Percentiles rank a stretch among this genome's conserved stretches.
These are phyloP conservation scores for Apogon hyalosoma DNA, from an alignment of 2,797 vertebrate genomes.

Conservation along the genomic window DNA sequence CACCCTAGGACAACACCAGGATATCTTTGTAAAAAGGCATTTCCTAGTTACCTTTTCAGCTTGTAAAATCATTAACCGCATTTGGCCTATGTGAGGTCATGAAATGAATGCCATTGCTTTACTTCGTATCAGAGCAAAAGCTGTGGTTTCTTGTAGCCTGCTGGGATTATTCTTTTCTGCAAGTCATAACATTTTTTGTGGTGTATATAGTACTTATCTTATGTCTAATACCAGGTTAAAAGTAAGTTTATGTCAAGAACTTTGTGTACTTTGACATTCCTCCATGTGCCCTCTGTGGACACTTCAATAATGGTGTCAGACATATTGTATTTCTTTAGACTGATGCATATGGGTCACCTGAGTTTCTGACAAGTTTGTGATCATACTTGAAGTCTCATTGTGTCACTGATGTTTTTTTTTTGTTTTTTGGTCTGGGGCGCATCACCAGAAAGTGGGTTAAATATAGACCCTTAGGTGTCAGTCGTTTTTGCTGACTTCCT, in stretches of 20 bases:
- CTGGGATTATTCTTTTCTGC: background rate
- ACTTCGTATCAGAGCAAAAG: conserved; percentile 7
- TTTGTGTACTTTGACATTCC: conserved; percentile 21
- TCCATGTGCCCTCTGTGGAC: background rate
- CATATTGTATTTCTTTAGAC: background rate
- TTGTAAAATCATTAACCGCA: background rate
- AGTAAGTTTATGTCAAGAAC: background rate
- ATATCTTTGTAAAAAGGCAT: background rate
- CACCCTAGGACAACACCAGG: background rate
- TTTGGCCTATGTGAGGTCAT: background rate
- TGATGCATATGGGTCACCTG: no score
- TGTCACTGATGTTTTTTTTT: background rate
- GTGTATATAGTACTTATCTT: conserved; percentile 34
- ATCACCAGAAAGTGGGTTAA: background rate
- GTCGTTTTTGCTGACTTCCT: background rate
- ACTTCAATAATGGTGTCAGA: background rate
- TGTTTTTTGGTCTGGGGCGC: background rate
- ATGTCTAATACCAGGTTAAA: conserved; percentile 8
- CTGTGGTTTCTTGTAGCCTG: background rate
- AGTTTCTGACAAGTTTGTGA: background rate
- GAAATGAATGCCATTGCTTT: background rate
- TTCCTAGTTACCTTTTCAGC: no score
- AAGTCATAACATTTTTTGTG: background rate
- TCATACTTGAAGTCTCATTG: no score
- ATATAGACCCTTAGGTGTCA: background rate